Percentiles rank a stretch among this genome's conserved stretches.
phyloP scores from a whole-genome alignment of 1,140 invertebrate species.

The Papilio dardanus region DNA sequence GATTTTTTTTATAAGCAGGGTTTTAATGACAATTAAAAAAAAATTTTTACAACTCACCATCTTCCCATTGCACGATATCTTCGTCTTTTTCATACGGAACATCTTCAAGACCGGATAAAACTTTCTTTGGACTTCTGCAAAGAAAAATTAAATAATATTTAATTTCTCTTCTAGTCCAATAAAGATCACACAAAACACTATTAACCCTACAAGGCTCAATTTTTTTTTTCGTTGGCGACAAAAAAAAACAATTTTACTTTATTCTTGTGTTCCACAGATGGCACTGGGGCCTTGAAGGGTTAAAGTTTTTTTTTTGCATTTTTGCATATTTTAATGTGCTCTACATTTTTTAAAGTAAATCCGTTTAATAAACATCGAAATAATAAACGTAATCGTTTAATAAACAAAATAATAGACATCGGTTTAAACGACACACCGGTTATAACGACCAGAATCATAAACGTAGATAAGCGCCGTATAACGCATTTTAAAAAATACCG shows the following conservation, averaged over 20 bases:
- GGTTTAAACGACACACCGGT: background rate
- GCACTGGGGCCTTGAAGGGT: no score
- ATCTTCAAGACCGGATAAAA: constrained; percentile 60
- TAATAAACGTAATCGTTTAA: no score
- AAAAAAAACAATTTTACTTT: no score
- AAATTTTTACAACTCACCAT: constrained; percentile 59
- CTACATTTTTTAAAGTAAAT: background rate
- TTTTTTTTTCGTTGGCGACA: no score
- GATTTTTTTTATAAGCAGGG: background rate
- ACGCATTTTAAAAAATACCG: background rate
- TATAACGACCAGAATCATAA: background rate
- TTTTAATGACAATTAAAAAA: background rate
- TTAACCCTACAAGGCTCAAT: no score
- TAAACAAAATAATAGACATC: no score
- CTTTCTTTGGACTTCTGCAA: constrained; percentile 72
- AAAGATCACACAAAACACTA: background rate
- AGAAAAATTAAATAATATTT: constrained; percentile 31
- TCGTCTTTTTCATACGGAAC: constrained; percentile 54
- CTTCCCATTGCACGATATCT: constrained; percentile 67
- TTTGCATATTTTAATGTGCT: background rate
- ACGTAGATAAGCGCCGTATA: background rate
- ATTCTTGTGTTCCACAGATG: no score
- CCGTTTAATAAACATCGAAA: no score
- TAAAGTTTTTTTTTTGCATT: background rate
- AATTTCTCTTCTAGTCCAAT: constrained; percentile 9